phyloP scores from a whole-genome alignment of 2,888 invertebrate genomes.

The Tortricodes alternella region DNA sequence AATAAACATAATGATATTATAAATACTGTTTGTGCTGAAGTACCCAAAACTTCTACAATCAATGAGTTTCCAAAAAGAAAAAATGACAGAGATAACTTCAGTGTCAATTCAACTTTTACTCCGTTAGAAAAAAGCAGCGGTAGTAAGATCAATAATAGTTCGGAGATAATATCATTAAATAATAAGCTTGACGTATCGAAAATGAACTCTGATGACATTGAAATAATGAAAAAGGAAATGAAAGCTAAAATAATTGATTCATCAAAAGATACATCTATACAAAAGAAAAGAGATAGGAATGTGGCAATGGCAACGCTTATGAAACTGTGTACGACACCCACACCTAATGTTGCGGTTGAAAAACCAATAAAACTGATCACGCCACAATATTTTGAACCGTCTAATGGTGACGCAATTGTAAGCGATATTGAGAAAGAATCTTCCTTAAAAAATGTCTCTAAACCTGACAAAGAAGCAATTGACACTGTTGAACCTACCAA shows the following conservation, averaged over 20 bases:
- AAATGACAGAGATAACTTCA: neutral
- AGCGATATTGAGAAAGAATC: neutral
- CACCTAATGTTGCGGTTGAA: slow-evolving; percentile 15
- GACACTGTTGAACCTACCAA: too few species aligned
- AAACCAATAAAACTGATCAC: slow-evolving; percentile 46
- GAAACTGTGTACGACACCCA: slow-evolving; percentile 45
- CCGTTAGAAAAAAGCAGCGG: neutral
- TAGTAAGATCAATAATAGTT: neutral
- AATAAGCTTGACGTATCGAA: slow-evolving; percentile 27
- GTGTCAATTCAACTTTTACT: neutral
- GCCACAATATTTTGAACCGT: slow-evolving; percentile 49
- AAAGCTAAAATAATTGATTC: slow-evolving; percentile 50
- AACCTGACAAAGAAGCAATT: too few species aligned
- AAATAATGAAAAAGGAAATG: slow-evolving; percentile 41
- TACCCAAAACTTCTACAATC: neutral
- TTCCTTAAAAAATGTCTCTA: too few species aligned
- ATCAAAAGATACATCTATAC: slow-evolving; percentile 41
- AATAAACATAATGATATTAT: neutral
- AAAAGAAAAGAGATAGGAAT: slow-evolving; percentile 51
- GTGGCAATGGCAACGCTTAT: slow-evolving; percentile 59
- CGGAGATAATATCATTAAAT: neutral
- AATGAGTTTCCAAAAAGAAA: neutral
- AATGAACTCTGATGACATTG: slow-evolving; percentile 27
- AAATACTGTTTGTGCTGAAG: neutral
- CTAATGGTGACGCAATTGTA: neutral